Conservation (phyloP, 1,140 invertebrate species). For the Meloidogyne floridensis region DNA sequence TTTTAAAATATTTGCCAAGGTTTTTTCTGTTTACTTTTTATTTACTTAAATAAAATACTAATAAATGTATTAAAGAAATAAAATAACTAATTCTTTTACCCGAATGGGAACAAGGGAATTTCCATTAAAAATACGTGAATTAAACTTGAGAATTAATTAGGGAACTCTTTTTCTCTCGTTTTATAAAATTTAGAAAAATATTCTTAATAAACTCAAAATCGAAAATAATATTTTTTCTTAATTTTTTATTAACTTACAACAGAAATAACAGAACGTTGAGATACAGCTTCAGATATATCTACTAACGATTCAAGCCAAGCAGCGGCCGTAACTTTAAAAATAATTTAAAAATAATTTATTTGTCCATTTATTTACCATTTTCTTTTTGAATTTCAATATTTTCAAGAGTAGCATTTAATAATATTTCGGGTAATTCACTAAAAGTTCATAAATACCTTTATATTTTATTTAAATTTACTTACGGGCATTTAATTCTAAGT, state of each 20-base stretch:
- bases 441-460: background rate
- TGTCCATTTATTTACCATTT: slow-evolving; percentile 36
- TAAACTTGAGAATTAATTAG: too few species aligned
- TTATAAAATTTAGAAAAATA: too few species aligned
- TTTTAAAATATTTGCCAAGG: too few species aligned
- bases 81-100: too few species aligned
- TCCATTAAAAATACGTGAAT: too few species aligned
- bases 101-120: too few species aligned
- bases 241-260: slow-evolving; percentile 62
- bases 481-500: slow-evolving; percentile 28
- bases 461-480: slow-evolving; percentile 3
- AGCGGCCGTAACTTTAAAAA: slow-evolving; percentile 66
- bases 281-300: slow-evolving; percentile 68
- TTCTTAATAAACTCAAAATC: too few species aligned
- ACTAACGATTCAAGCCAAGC: slow-evolving; percentile 69
- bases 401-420: slow-evolving; percentile 29
- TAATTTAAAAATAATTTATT: slow-evolving; percentile 35
- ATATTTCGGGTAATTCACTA: slow-evolving; percentile 31
- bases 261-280: slow-evolving; percentile 67
- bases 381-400: slow-evolving; percentile 44
- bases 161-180: too few species aligned
- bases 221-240: too few species aligned
- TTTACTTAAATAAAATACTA: too few species aligned
- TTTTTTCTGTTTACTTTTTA: too few species aligned
- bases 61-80: too few species aligned